Conservation (phyloP, 2,888 invertebrate genomes). For the Cantharis flavilabris region DNA sequence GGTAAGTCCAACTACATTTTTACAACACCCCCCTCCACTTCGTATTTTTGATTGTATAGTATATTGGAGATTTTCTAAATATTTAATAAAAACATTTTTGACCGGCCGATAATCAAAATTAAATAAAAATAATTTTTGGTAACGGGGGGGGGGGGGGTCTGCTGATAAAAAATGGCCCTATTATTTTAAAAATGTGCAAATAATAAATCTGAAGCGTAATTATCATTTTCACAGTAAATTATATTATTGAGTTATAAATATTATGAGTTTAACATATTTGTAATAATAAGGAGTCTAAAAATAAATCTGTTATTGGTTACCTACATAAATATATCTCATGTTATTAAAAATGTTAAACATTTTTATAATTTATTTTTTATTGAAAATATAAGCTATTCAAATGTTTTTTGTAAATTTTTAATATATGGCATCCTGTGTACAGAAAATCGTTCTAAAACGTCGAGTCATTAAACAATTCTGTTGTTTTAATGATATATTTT, state of each 20-base stretch:
- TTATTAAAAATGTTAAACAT: background rate
- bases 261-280: background rate
- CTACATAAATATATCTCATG: background rate
- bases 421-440: background rate
- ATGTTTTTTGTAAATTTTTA: background rate
- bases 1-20: constrained; percentile 29
- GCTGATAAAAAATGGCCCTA: no score
- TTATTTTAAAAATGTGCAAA: background rate
- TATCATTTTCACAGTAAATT: background rate
- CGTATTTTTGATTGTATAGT: no score
- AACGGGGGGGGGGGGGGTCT: background rate
- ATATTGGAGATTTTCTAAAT: no score
- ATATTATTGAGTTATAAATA: background rate
- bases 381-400: background rate
- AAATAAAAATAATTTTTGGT: background rate
- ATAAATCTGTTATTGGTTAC: background rate
- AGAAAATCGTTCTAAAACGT: background rate
- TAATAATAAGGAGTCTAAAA: background rate
- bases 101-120: background rate
- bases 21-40: background rate
- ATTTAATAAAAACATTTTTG: background rate
- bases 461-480: background rate
- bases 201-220: background rate
- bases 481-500: background rate
- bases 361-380: background rate